A percentile compares a stretch with the other conserved stretches of the same genome.
phyloP scores from a whole-genome alignment of 2,113 vertebrate species.

The Paedocypris sp. region DNA sequence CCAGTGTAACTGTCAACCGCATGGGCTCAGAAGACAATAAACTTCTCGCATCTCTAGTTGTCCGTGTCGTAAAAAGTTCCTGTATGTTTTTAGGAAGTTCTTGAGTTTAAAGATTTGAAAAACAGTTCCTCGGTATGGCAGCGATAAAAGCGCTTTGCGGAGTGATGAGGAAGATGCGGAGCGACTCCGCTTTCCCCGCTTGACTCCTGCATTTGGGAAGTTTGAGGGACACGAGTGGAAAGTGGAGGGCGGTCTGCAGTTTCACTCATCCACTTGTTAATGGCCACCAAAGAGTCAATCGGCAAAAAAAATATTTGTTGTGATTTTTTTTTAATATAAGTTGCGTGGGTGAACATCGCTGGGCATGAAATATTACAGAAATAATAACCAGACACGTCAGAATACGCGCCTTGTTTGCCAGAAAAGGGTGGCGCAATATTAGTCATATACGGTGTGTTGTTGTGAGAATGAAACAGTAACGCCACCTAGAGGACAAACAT shows the following conservation, averaged over 20 bases:
- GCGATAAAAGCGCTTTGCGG: not conserved
- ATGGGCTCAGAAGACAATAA: too few species aligned
- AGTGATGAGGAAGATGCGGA: not conserved
- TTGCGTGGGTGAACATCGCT: too few species aligned
- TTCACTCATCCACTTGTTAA: not conserved
- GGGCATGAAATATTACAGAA: not conserved
- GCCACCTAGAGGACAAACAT: conserved; percentile 24
- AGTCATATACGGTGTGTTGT: not conserved
- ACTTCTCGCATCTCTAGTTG: not conserved
- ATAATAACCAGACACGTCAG: not conserved
- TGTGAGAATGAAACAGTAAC: too few species aligned
- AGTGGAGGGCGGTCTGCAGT: conserved; percentile 9
- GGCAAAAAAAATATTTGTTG: too few species aligned
- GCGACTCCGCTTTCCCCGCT: not conserved
- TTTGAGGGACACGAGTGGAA: not conserved
- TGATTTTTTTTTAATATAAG: too few species aligned
- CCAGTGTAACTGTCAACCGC: not conserved
- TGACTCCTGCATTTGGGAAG: not conserved
- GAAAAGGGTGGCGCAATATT: not conserved
- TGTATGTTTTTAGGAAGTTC: not conserved
- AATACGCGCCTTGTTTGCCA: not conserved
- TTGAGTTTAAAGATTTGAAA: not conserved
- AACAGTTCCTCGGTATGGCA: not conserved
- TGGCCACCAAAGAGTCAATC: not conserved
- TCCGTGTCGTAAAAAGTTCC: not conserved